These are phyloP conservation scores for Synergus umbraculus DNA, from an alignment of 2,888 invertebrate genomes.

Conservation along the genomic window DNA sequence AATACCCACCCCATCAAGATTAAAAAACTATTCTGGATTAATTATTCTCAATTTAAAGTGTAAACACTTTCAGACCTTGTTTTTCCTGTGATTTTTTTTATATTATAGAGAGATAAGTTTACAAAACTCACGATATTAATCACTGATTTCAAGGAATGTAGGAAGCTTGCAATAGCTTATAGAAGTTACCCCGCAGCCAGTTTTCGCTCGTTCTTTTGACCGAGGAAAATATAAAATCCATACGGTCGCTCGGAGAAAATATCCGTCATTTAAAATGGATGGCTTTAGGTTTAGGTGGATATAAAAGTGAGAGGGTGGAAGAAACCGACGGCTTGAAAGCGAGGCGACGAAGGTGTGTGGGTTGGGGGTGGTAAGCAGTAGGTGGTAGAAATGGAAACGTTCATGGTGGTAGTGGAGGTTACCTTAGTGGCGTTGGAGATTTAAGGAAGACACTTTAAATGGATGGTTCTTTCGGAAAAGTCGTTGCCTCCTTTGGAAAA, in stretches of 20 bases:
- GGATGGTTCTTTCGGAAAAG: conserved; percentile 74
- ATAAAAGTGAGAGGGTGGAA: conserved; percentile 70
- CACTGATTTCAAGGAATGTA: neutral
- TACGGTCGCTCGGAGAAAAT: conserved; percentile 73
- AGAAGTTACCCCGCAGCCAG: conserved; percentile 17
- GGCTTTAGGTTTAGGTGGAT: conserved; percentile 76
- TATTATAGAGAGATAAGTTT: neutral
- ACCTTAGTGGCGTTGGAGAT: conserved; percentile 66
- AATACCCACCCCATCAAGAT: too few species aligned
- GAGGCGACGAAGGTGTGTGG: conserved; percentile 33
- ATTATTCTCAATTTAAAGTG: too few species aligned
- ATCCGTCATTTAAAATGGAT: conserved; percentile 77
- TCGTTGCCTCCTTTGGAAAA: neutral
- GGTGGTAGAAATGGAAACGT: conserved; percentile 48
- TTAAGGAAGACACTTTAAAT: conserved; percentile 73
- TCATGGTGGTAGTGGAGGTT: conserved; percentile 31
- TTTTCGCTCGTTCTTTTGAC: conserved; percentile 43
- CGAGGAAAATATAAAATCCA: conserved; percentile 71
- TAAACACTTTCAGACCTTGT: too few species aligned
- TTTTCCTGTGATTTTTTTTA: too few species aligned
- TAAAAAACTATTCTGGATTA: too few species aligned
- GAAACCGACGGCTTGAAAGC: conserved; percentile 47
- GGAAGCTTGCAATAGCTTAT: conserved; percentile 1
- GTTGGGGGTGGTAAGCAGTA: too few species aligned
- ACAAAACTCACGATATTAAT: too few species aligned